phyloP scores from a whole-genome alignment of 2,888 invertebrate genomes.

The Tachystola acroxantha region DNA sequence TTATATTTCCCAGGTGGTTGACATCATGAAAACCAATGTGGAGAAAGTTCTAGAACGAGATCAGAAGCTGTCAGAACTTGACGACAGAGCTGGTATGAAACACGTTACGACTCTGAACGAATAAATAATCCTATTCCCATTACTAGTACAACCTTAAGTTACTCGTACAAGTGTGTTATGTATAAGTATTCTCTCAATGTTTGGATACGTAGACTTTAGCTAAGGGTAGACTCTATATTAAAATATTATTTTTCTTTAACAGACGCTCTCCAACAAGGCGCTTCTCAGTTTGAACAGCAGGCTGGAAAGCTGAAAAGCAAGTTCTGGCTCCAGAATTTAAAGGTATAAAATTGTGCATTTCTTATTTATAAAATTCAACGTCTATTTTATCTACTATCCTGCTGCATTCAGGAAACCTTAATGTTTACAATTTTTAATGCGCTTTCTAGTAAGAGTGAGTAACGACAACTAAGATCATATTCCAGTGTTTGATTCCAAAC shows the following conservation, averaged over 20 bases:
- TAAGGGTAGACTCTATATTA: too few relatives aligned
- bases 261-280: conserved; percentile 96
- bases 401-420: neutral
- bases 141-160: too few relatives aligned
- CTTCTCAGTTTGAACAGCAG: conserved; percentile 97
- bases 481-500: too few relatives aligned
- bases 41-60: conserved; percentile 98
- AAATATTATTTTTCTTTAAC: too few relatives aligned
- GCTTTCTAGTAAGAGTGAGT: neutral
- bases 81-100: conserved; percentile 87
- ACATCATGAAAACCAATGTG: conserved; percentile 97
- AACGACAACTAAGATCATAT: too few relatives aligned
- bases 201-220: too few relatives aligned
- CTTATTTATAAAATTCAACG: too few relatives aligned
- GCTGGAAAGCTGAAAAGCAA: conserved; percentile 98
- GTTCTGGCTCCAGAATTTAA: conserved; percentile 98
- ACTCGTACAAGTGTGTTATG: too few relatives aligned
- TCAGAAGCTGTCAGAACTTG: conserved; percentile 96
- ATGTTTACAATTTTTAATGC: neutral
- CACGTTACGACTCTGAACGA: too few relatives aligned
- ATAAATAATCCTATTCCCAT: too few relatives aligned
- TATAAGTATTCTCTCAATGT: too few relatives aligned
- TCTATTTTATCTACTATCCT: too few relatives aligned
- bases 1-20: conserved; percentile 85
- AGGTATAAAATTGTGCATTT: conserved; percentile 69